phyloP scores from a whole-genome alignment of 23 tunicate species.

The Clavelina lepadiformis region DNA sequence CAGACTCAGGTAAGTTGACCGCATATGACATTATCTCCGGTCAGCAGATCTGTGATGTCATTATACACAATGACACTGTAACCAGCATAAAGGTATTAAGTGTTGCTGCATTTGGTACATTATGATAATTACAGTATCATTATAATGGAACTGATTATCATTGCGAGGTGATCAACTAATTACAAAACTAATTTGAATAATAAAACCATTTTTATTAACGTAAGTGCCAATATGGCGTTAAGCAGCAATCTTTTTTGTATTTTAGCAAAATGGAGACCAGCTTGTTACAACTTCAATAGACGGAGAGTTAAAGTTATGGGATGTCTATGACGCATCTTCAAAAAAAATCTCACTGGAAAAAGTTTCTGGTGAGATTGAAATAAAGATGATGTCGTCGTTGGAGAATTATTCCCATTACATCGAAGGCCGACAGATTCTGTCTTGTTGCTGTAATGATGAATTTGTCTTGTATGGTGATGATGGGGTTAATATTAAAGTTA shows the following conservation, averaged over 20 bases:
- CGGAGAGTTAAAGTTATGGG: constrained; percentile 29
- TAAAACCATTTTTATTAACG: too few relatives aligned
- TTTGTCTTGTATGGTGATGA: constrained; percentile 67
- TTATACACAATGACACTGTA: constrained; percentile 38
- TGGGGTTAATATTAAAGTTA: constrained; percentile 53
- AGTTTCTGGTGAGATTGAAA: not conserved
- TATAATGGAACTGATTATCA: too few relatives aligned
- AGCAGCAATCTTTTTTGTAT: too few relatives aligned
- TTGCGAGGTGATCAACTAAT: too few relatives aligned
- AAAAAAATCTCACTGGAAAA: not conserved
- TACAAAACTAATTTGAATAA: too few relatives aligned
- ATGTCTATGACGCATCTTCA: not conserved
- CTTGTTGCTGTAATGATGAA: constrained; percentile 14
- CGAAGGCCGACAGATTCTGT: constrained; percentile 27
- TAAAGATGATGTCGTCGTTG: constrained; percentile 1
- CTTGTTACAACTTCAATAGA: constrained; percentile 16
- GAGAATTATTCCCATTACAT: not conserved
- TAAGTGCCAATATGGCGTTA: too few relatives aligned
- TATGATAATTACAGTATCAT: too few relatives aligned
- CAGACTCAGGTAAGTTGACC: constrained; percentile 63
- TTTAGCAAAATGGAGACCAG: not conserved
- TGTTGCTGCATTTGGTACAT: too few relatives aligned
- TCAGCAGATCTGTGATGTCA: constrained; percentile 27
- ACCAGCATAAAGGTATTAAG: constrained; percentile 61
- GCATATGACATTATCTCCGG: constrained; percentile 33